Conservation (phyloP, 2,888 invertebrate genomes). For the Drosophila monieri region DNA sequence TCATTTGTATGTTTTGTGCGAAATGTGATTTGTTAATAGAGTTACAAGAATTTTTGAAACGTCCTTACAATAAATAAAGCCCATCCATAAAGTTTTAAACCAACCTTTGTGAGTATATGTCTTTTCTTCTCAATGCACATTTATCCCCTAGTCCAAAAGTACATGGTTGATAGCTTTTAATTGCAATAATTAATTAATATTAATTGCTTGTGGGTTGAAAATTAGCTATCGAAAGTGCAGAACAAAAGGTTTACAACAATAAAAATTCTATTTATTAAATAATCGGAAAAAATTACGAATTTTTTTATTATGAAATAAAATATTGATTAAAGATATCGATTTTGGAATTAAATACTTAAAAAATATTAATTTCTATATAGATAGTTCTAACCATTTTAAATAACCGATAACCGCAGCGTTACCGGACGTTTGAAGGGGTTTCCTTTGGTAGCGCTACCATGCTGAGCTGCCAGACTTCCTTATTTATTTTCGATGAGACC, state of each 20-base stretch:
- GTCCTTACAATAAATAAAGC: constrained; percentile 78
- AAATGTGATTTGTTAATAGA: constrained; percentile 74
- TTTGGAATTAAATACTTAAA: too few species aligned
- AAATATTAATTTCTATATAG: too few species aligned
- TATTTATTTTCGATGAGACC: constrained; percentile 6
- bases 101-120: not conserved
- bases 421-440: not conserved
- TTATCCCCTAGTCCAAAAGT: not conserved
- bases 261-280: too few species aligned
- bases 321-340: too few species aligned
- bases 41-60: constrained; percentile 72
- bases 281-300: too few species aligned
- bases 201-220: not conserved
- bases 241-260: too few species aligned
- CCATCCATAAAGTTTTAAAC: constrained; percentile 64
- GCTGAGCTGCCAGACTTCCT: not conserved
- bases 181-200: not conserved
- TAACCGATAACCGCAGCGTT: not conserved
- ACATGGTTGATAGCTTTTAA: not conserved
- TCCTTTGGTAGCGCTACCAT: not conserved
- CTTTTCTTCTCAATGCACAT: not conserved
- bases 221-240: not conserved
- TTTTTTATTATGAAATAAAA: too few species aligned
- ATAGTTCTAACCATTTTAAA: not conserved
- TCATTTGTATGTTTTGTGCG: constrained; percentile 67